A percentile compares a stretch with the other conserved stretches of the same genome.
Conservation (phyloP, 2,113 vertebrate species). For the Gila orcuttii region DNA sequence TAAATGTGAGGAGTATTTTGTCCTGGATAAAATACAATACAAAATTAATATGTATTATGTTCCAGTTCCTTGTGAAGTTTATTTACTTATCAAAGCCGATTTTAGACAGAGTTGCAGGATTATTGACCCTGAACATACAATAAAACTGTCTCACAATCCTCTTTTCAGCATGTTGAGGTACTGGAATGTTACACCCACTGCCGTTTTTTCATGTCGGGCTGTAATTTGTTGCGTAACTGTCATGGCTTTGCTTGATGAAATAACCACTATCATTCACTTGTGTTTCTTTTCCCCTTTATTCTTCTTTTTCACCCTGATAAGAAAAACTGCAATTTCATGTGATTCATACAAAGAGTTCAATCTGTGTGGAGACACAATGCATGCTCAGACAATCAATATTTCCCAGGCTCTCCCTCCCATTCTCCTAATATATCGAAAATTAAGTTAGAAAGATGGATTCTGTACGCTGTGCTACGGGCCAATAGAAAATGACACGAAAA, state of each 20-base stretch:
- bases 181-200: not conserved
- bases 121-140: not conserved
- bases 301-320: slow-evolving; percentile 58
- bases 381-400: slow-evolving; percentile 77
- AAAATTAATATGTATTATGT: too few species aligned
- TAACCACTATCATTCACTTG: slow-evolving; percentile 65
- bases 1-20: not conserved
- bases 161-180: not conserved
- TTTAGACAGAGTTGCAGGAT: too few species aligned
- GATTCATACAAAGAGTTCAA: slow-evolving; percentile 73
- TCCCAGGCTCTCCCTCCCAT: slow-evolving; percentile 70
- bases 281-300: slow-evolving; percentile 30
- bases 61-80: too few species aligned
- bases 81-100: too few species aligned
- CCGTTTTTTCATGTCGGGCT: not conserved
- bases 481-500: slow-evolving; percentile 80
- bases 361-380: slow-evolving; percentile 73
- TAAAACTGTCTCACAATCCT: not conserved
- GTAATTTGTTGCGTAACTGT: slow-evolving; percentile 18
- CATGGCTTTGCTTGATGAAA: slow-evolving; percentile 56
- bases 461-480: slow-evolving; percentile 71
- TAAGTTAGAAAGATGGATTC: slow-evolving; percentile 81
- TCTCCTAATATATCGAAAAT: slow-evolving; percentile 80
- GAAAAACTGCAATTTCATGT: slow-evolving; percentile 70
- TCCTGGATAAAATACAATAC: not conserved